phyloP scores from a whole-genome alignment of 92 coral and sea anemone genomes.

The Isaurus tuberculatus region DNA sequence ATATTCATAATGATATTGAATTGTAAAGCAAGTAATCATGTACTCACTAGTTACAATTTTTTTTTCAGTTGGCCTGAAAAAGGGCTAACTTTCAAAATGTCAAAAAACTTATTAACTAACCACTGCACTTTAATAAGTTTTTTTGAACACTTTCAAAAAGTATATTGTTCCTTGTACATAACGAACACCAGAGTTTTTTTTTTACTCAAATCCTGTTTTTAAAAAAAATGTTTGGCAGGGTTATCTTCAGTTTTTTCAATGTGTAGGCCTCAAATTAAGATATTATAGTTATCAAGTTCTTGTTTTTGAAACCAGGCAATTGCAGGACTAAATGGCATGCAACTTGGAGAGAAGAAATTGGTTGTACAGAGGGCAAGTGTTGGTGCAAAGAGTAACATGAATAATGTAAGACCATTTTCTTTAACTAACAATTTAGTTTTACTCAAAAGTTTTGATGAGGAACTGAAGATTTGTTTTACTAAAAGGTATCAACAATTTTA shows the following conservation, averaged over 20 bases:
- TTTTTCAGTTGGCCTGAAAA: too few species aligned
- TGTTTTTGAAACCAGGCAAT: conserved; percentile 75
- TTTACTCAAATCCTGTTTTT: not conserved
- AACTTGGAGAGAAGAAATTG: conserved; percentile 95
- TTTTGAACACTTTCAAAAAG: too few species aligned
- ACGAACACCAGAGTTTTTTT: too few species aligned
- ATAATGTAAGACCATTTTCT: conserved; percentile 76
- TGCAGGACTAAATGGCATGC: conserved; percentile 98
- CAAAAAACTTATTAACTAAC: too few species aligned
- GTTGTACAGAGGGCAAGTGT: conserved; percentile 99
- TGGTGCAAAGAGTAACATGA: conserved; percentile 96
- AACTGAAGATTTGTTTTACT: not conserved
- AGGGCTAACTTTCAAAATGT: too few species aligned
- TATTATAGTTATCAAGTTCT: not conserved
- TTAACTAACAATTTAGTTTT: not conserved
- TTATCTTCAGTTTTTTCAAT: not conserved
- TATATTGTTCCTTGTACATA: too few species aligned
- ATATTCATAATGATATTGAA: too few species aligned
- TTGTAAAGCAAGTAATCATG: too few species aligned
- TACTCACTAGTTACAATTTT: too few species aligned
- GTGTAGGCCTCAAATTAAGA: not conserved
- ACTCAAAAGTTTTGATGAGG: not conserved
- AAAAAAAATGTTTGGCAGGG: not conserved
- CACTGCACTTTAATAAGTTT: too few species aligned
- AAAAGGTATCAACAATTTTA: too few species aligned